Evolutionary conservation across 2,888 invertebrate genomes (phyloP).

Genomic region (Hyles lineata): DNA sequence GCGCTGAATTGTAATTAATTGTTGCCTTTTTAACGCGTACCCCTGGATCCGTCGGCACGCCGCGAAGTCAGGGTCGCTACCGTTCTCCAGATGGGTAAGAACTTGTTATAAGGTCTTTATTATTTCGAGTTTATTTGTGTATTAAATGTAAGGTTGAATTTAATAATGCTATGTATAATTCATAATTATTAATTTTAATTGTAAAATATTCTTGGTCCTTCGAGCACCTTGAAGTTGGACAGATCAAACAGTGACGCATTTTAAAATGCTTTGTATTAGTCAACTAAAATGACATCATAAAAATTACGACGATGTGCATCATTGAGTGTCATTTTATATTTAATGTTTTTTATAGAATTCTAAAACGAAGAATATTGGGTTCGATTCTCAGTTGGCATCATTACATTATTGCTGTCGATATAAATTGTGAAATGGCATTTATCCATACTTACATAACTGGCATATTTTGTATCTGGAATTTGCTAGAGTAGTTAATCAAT

Average conservation of each 20-base stretch:
- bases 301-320: background rate
- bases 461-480: too few relatives aligned
- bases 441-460: too few relatives aligned
- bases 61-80: slow-evolving; percentile 89
- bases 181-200: background rate
- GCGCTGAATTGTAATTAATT: slow-evolving; percentile 82
- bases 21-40: slow-evolving; percentile 84
- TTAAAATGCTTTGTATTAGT: too few relatives aligned
- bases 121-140: background rate
- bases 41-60: slow-evolving; percentile 78
- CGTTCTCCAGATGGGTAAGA: slow-evolving; percentile 90
- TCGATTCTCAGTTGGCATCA: too few relatives aligned
- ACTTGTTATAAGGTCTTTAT: slow-evolving; percentile 29
- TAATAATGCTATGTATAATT: too few relatives aligned
- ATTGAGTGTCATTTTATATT: background rate
- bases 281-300: background rate
- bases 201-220: background rate
- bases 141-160: background rate
- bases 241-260: too few relatives aligned
- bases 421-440: too few relatives aligned
- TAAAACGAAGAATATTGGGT: too few relatives aligned
- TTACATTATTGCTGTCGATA: too few relatives aligned
- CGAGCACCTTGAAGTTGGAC: background rate
- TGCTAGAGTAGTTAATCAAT: too few relatives aligned
- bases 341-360: background rate